Percentiles rank a stretch among this genome's conserved stretches.
Evolutionary conservation across 2,797 vertebrate genomes (phyloP).

Genomic region (Heliangelus exortis): DNA sequence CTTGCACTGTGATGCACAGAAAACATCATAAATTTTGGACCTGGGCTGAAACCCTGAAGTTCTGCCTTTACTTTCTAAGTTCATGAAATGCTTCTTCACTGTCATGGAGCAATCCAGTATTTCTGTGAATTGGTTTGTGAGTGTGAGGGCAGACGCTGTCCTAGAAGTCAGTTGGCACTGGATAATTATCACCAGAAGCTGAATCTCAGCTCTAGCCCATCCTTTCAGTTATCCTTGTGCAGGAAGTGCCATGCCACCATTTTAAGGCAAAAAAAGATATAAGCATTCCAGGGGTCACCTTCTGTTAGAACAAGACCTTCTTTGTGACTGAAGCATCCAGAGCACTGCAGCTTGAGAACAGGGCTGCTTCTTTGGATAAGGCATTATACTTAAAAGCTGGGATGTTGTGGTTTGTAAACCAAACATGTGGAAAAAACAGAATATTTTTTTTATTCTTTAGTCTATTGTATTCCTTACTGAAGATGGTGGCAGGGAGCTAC

Average conservation of each 20-base stretch:
- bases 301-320: neutral
- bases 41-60: conserved; percentile 43
- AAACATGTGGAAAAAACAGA: neutral
- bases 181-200: conserved; percentile 67
- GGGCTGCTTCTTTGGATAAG: neutral
- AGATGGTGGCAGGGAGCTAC: neutral
- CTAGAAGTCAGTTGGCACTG: conserved; percentile 41
- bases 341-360: neutral
- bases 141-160: conserved; percentile 64
- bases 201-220: conserved; percentile 25
- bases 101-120: conserved; percentile 16
- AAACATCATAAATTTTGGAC: conserved; percentile 69
- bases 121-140: conserved; percentile 68
- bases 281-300: neutral
- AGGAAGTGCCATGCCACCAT: neutral
- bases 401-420: neutral
- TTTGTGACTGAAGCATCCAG: neutral
- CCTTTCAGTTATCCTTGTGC: neutral
- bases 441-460: neutral
- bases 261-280: conserved; percentile 18
- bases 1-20: conserved; percentile 67
- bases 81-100: conserved; percentile 42
- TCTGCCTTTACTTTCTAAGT: conserved; percentile 53
- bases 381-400: neutral
- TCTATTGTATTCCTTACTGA: neutral